Percentiles rank a stretch among this genome's conserved stretches.
These are phyloP conservation scores for Pogoniulus pusillus DNA, from an alignment of 2,797 vertebrate genomes.

Conservation along the genomic window DNA sequence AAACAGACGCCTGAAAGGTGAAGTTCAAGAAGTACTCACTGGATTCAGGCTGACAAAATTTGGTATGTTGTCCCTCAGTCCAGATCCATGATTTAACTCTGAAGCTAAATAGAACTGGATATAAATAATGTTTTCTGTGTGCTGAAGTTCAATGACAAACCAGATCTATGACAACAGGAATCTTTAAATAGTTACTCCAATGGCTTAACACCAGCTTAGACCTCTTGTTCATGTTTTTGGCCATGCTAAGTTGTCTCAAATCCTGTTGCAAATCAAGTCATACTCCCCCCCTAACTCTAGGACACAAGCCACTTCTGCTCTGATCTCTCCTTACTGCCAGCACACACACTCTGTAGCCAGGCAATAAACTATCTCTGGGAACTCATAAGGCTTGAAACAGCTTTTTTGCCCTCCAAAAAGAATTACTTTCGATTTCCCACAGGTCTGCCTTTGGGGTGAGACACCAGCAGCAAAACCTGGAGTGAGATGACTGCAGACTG, in stretches of 20 bases:
- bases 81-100: background rate
- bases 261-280: background rate
- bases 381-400: background rate
- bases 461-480: background rate
- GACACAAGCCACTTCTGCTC: background rate
- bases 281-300: fast-evolving
- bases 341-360: background rate
- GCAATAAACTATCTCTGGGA: background rate
- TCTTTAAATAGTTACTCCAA: background rate
- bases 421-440: fast-evolving
- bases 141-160: background rate
- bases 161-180: background rate
- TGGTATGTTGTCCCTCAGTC: fast-evolving
- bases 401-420: background rate
- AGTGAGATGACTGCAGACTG: background rate
- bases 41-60: background rate
- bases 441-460: background rate
- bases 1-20: background rate
- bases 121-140: background rate
- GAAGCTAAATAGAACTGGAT: background rate
- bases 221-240: background rate
- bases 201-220: background rate
- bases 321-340: background rate
- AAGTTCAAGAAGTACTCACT: background rate
- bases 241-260: background rate